These are phyloP conservation scores for Aleiodes sp. DNA, from an alignment of 1,140 invertebrate species.

Conservation along the genomic window DNA sequence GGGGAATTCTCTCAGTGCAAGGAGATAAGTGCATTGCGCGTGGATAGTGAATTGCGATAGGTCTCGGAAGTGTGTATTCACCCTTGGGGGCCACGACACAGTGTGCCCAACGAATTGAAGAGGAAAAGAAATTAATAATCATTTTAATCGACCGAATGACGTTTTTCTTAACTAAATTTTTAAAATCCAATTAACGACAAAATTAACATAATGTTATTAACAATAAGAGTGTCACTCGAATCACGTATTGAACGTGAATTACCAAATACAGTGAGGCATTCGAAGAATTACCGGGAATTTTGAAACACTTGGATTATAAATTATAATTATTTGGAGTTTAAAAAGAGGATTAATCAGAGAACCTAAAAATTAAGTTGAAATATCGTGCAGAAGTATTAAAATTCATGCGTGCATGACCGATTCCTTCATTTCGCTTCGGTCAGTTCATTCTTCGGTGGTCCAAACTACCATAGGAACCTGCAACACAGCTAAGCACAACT, in stretches of 20 bases:
- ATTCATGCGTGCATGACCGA: constrained; percentile 28
- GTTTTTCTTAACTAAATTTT: not conserved
- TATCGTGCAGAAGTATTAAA: constrained; percentile 9
- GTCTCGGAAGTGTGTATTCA: constrained; percentile 33
- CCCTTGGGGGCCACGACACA: not conserved
- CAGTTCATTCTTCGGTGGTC: not conserved
- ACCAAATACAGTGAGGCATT: not conserved
- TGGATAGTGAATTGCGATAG: constrained; percentile 29
- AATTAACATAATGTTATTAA: not conserved
- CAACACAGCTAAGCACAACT: too few relatives aligned
- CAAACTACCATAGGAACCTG: not conserved
- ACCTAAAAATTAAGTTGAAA: not conserved
- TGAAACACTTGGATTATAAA: too few relatives aligned
- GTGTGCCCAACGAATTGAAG: not conserved
- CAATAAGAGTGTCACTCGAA: too few relatives aligned
- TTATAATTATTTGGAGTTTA: too few relatives aligned
- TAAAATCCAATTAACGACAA: not conserved
- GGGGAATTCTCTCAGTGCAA: constrained; percentile 37
- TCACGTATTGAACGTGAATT: not conserved
- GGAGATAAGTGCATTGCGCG: constrained; percentile 41
- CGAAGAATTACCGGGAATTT: not conserved
- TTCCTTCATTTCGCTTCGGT: constrained; percentile 20
- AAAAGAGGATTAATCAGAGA: too few relatives aligned
- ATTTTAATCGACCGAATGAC: constrained; percentile 2
- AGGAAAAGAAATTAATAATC: not conserved